Percentiles rank a stretch among this genome's conserved stretches.
Conservation (phyloP, 2,888 invertebrate genomes). For the Drosophila ustulata region DNA sequence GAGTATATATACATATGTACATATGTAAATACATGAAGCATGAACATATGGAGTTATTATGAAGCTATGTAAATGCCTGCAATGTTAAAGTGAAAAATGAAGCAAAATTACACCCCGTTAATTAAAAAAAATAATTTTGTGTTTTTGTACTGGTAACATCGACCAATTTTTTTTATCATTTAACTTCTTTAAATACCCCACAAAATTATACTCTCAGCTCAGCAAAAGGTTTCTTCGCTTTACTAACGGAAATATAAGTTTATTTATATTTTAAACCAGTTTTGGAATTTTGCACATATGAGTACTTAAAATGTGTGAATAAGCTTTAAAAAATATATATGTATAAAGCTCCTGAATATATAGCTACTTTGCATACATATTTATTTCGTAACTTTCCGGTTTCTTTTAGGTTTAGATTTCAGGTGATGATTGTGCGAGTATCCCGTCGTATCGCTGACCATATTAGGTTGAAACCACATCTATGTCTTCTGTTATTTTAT, state of each 20-base stretch:
- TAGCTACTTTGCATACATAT: background rate
- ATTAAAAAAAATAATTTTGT: conserved; percentile 4
- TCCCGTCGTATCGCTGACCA: background rate
- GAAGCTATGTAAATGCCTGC: background rate
- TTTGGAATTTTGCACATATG: conserved; percentile 1
- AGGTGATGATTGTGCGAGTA: conserved; percentile 33
- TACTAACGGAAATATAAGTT: conserved; percentile 7
- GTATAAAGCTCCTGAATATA: background rate
- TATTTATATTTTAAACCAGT: conserved; percentile 36
- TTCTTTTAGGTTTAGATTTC: background rate
- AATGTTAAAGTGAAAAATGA: conserved; percentile 17
- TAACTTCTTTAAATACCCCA: background rate
- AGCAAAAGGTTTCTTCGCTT: conserved; percentile 16
- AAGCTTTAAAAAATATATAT: conserved; percentile 12
- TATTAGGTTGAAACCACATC: background rate
- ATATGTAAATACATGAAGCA: background rate
- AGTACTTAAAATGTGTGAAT: conserved; percentile 1
- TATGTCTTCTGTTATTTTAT: conserved; percentile 17
- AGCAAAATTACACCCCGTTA: conserved; percentile 15
- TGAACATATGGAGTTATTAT: background rate
- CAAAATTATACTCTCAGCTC: background rate
- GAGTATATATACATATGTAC: background rate
- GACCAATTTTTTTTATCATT: background rate
- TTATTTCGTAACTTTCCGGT: background rate
- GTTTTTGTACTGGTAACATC: background rate